Base-by-base conservation (phyloP, 1,140 invertebrate species). In the Drosophila pandora region DNA sequence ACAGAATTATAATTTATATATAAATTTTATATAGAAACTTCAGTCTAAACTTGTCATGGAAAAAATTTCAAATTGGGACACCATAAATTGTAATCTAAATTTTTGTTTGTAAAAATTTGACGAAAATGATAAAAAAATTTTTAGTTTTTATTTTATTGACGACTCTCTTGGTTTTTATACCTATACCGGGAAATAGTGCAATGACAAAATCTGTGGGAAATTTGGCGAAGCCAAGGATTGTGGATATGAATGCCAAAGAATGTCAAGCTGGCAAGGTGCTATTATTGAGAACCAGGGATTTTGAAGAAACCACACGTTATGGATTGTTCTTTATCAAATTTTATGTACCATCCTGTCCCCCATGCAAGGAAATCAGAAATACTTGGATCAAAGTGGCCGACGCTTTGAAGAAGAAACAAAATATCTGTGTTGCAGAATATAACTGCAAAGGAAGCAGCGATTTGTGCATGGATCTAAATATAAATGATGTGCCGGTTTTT, bases 311-410 rank as follows among this genome's bases (percentile, higher is more conserved):
- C 12, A 43, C 21, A 0, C 10, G 41, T 17, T 23, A 2, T 9
- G 56, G 47, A 0, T 9, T 23, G 4, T 59, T 23, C 21, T 65
- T 50, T n/a, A 30, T 65, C 2, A 65, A 59, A 12, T 50, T 65
- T 9, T 65, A 39, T 22, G 2, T 9, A 8, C 23, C 32, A 0
- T 13, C 22, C 5, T 65, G 56, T 9, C 4, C 10, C 0, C 21
- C 17, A 2, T 65, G 63, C 3, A 0, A 5, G 2, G 12, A 10
- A 0, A 8, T 59, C 2, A 32, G 17, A 5, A 3, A 6, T 8
- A 41, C 23, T 5, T 65, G 56, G 56, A 25, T 10, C 0, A n/a
- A 65, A 9, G 12, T 65, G 17, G 63, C 63, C 12, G n/a, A 10
- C 10, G 12, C 23, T 2, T 22, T 65, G 2, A 32, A 12, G 3